Evolutionary conservation across 2,113 vertebrate genomes (phyloP).

Genomic region (mouse (Mus musculus)): GRCm39 chr1:184595001-184595500

Average conservation of each 20-base stretch:
- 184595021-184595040: not conserved
- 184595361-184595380: not conserved
- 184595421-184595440: not conserved
- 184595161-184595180: not conserved
- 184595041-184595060: not conserved
- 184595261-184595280: not conserved
- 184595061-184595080: not conserved
- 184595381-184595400: not conserved
- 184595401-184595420: not conserved
- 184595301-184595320: not conserved
- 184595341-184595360: not conserved
- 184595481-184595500: not conserved
- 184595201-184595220: not conserved
- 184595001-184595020: not conserved
- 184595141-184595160: not conserved
- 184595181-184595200: not conserved
- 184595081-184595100: not conserved
- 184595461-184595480: accelerated
- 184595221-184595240: not conserved
- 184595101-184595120: too few relatives aligned
- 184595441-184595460: not conserved
- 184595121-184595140: not conserved
- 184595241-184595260: not conserved
- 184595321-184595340: not conserved
- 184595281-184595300: not conserved